phyloP scores from a whole-genome alignment of 2,797 vertebrate genomes.

The Cyprinodon diabolis region DNA sequence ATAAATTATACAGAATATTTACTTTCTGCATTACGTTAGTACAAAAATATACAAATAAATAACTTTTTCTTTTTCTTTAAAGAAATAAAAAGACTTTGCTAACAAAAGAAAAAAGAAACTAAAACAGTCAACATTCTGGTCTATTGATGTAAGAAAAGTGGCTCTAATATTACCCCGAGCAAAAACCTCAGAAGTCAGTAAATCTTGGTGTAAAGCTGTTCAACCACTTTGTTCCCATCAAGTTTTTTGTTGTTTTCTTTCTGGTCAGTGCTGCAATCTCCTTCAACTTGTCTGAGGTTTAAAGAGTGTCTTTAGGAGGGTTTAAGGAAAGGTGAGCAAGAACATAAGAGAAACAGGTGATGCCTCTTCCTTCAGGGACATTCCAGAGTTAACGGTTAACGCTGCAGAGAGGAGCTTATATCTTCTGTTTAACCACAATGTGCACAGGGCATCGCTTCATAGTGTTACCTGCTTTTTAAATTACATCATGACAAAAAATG shows the following conservation, averaged over 20 bases:
- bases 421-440: slow-evolving; percentile 8
- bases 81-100: background rate
- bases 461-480: slow-evolving; percentile 17
- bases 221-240: slow-evolving; percentile 19
- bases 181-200: slow-evolving; percentile 26
- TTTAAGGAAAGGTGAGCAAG: slow-evolving; percentile 25
- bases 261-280: slow-evolving; percentile 5
- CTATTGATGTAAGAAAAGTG: slow-evolving; percentile 21
- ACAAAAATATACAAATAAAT: too few relatives aligned
- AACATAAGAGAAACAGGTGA: slow-evolving; percentile 49
- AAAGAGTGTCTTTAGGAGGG: slow-evolving; percentile 18
- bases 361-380: slow-evolving; percentile 63
- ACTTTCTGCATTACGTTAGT: too few relatives aligned
- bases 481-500: too few relatives aligned
- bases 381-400: slow-evolving; percentile 55
- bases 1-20: too few relatives aligned
- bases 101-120: background rate
- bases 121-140: background rate
- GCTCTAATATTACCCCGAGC: slow-evolving; percentile 16
- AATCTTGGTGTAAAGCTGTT: slow-evolving; percentile 14
- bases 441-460: background rate
- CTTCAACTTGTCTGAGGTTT: slow-evolving; percentile 27
- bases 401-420: slow-evolving; percentile 21
- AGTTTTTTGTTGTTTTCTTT: slow-evolving; percentile 18
- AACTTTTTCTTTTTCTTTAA: too few relatives aligned